Percentiles rank a stretch among this genome's conserved stretches.
These are phyloP conservation scores for Poeciliopsis paucimaculata DNA, from an alignment of 2,797 vertebrate species.

Conservation along the genomic window DNA sequence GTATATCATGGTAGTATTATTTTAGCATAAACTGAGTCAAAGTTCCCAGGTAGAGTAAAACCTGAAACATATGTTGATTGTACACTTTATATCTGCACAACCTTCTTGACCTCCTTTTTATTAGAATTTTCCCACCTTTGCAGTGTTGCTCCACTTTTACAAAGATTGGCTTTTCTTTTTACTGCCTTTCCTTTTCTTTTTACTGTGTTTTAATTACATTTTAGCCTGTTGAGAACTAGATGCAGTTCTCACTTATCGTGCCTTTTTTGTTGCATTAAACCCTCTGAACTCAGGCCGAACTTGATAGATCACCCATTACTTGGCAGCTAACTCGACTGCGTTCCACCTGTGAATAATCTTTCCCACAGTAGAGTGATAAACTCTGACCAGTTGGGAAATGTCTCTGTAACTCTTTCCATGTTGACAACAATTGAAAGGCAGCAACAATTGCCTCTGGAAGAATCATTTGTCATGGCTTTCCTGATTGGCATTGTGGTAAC, in stretches of 20 bases:
- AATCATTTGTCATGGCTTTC: background rate
- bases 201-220: background rate
- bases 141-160: background rate
- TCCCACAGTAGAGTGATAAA: background rate
- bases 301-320: background rate
- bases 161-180: background rate
- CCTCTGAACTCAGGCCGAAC: background rate
- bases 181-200: background rate
- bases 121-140: background rate
- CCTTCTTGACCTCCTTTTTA: background rate
- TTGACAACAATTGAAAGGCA: background rate
- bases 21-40: background rate
- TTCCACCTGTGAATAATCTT: conserved; percentile 4
- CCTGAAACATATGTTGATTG: background rate
- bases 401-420: background rate
- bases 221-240: background rate
- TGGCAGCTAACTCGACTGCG: background rate
- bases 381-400: background rate
- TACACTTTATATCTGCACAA: background rate
- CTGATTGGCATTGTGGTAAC: background rate
- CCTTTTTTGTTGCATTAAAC: background rate
- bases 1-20: background rate
- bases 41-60: background rate
- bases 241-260: background rate
- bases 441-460: background rate